Percentiles rank a stretch among this genome's conserved stretches.
phyloP scores from a whole-genome alignment of 2,113 vertebrate species.

The Rhinoptilus africanus region DNA sequence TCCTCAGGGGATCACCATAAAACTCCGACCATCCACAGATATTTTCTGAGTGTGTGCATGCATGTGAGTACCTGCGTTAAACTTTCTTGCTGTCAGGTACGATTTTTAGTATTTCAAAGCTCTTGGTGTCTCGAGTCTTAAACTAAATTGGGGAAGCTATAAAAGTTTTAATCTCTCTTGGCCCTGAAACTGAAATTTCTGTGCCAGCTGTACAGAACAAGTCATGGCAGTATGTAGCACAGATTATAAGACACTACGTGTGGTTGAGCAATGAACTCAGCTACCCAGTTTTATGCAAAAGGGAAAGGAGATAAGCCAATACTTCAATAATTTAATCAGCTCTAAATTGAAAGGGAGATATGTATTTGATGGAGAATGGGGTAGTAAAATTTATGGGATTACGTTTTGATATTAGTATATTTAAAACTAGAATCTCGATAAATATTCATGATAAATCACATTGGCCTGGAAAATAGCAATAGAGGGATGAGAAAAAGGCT shows the following conservation, averaged over 20 bases:
- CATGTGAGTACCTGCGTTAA: neutral
- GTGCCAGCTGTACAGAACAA: neutral
- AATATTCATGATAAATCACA: neutral
- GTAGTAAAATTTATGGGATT: neutral
- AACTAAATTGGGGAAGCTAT: conserved; percentile 45
- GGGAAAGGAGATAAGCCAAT: conserved; percentile 2
- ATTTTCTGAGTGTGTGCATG: neutral
- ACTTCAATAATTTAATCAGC: neutral
- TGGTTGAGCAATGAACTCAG: neutral
- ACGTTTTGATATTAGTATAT: neutral
- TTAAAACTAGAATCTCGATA: neutral
- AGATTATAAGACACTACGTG: conserved; percentile 11
- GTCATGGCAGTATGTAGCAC: neutral
- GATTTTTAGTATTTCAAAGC: conserved; percentile 40
- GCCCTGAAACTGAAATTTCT: neutral
- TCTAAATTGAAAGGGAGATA: neutral
- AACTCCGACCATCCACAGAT: neutral
- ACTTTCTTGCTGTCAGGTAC: conserved; percentile 41
- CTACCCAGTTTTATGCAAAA: neutral
- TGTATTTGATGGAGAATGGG: neutral
- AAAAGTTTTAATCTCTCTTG: conserved; percentile 40
- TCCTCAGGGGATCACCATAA: conserved; percentile 24
- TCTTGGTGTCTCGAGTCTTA: conserved; percentile 29
- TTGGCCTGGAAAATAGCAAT: neutral
- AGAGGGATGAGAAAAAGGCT: neutral